phyloP scores from a whole-genome alignment of 1,140 invertebrate genomes.

The Achroia grisella region DNA sequence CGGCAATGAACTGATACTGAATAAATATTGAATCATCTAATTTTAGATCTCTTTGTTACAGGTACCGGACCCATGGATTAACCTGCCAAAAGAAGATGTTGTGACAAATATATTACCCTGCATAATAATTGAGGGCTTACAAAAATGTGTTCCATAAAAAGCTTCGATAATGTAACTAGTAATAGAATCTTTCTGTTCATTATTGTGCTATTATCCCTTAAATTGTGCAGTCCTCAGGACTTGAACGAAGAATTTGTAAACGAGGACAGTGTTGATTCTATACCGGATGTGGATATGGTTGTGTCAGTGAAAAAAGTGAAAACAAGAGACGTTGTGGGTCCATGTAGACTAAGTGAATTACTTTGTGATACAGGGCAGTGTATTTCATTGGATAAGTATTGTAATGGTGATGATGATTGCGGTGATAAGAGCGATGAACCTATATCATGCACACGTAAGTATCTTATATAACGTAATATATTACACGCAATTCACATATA shows the following conservation, averaged over 20 bases:
- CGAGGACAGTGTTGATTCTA: slow-evolving; percentile 44
- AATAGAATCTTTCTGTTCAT: slow-evolving; percentile 61
- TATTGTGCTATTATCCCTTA: slow-evolving; percentile 53
- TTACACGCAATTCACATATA: neutral
- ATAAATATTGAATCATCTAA: no score
- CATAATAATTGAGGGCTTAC: slow-evolving; percentile 7
- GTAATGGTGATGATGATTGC: slow-evolving; percentile 87
- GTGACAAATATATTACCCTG: slow-evolving; percentile 31
- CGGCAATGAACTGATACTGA: no score
- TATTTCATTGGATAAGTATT: slow-evolving; percentile 83
- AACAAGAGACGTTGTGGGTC: slow-evolving; percentile 27
- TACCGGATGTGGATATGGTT: slow-evolving; percentile 29
- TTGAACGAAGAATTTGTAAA: slow-evolving; percentile 54
- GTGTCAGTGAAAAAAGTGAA: slow-evolving; percentile 41
- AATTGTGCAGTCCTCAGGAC: slow-evolving; percentile 61
- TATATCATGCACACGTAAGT: slow-evolving; percentile 85
- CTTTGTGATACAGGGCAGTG: slow-evolving; percentile 82
- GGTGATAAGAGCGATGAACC: slow-evolving; percentile 86
- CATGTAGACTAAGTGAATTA: slow-evolving; percentile 86
- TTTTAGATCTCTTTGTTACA: slow-evolving; percentile 15
- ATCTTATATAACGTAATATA: slow-evolving; percentile 6
- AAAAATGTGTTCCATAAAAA: slow-evolving; percentile 56
- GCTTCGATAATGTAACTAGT: slow-evolving; percentile 36
- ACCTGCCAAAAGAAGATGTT: slow-evolving; percentile 24
- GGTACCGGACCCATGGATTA: slow-evolving; percentile 10